Evolutionary conservation across 2,113 vertebrate genomes (phyloP), one percentile per base, ranked within the genome.

Genomic region (Triplophysa tibetana): DNA sequence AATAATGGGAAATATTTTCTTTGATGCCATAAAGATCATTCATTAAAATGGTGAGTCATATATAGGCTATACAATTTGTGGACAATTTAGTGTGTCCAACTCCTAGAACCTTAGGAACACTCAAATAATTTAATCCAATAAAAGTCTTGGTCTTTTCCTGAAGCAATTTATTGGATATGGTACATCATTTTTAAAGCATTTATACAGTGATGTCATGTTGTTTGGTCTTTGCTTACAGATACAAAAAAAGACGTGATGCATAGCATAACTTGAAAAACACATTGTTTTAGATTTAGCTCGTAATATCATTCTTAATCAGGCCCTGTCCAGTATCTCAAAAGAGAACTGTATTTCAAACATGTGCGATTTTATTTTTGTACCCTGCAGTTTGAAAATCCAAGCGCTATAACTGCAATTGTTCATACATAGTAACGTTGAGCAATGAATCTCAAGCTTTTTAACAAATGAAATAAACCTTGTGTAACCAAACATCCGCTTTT

Each of bases 371-470:
- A 17, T 62, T 21, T 61, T 75, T 60, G 10, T 48, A 26, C 14
- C 45, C 72, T n/a, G 38, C 23, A 63, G 38, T 58, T 26, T 26
- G 14, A 61, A 74, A 74, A 61, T n/a, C 52, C 19, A 58, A 48
- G 58, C 19, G 58, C 24, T 8, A 38, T 38, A 38, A 38, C 33
- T 48, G 58, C 58, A 45, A 9, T 52, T 75, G 72, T 29, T 62
- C 58, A 26, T 26, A 21, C 56, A 63, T 75, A 43, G 56, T 43
- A 63, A 75, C 41, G 56, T n/a, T 56, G 66, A 77, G 54, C 73
- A 74, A 60, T 81, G 68, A 54, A 81, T 77, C 64, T 70, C 73
- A 48, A 2, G 17, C 16, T 63, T 54, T 81, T 75, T 69, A 21
- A 75, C 68, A 69, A 56, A 81, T 77, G 65, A 56, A 56, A 66